Evolutionary conservation across 2,797 vertebrate genomes (phyloP), one percentile per base, ranked within the genome.

Genomic region (Schizopygopsis malacanthus): DNA sequence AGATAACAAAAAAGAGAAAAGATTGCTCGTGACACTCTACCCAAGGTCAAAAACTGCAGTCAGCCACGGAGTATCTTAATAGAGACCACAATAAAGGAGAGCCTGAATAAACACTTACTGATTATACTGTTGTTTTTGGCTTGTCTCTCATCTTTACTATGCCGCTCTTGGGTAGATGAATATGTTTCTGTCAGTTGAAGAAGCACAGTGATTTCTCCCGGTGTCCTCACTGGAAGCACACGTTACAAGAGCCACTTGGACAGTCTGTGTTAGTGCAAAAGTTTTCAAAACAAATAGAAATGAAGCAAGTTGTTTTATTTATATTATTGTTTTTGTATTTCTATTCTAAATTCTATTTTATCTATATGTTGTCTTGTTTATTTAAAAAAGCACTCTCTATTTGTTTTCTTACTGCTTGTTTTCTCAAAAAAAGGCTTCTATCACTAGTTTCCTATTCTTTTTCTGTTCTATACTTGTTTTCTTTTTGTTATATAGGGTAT

Each of bases 141-240:
- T 79, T 84, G 83, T 79, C 25, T 70, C 63, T 71, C 75, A 69
- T 78, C 63, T 70, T 84, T 79, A 79, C 50, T 71, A 43, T 71
- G 15, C n/a, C 11, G 1, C 61, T 84, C 37, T 78, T 84, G 6
- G 20, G 56, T 70, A 69, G 73, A 78, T 84, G 50, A 70, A 79
- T 78, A 45, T 79, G n/a, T 67, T 41, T n/a, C 37, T 78, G 61
- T 77, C 72, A 15, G 63, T 28, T 71, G 10, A 25, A 70, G 50
- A 84, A 84, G 63, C n/a, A 11, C 83, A 4, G 39, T 70, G 5
- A 56, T 84, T 79, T 79, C 13, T 47, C n/a, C 33, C 22, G 7
- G 39, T 70, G 63, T 84, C 8, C 7, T 79, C 2, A 59, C 16
- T 70, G 61, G 43, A 65, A 77, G 45, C 37, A 43, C 70, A 73